These are phyloP conservation scores for Sycophila sp. DNA, from an alignment of 1,140 invertebrate species.

Conservation along the genomic window DNA sequence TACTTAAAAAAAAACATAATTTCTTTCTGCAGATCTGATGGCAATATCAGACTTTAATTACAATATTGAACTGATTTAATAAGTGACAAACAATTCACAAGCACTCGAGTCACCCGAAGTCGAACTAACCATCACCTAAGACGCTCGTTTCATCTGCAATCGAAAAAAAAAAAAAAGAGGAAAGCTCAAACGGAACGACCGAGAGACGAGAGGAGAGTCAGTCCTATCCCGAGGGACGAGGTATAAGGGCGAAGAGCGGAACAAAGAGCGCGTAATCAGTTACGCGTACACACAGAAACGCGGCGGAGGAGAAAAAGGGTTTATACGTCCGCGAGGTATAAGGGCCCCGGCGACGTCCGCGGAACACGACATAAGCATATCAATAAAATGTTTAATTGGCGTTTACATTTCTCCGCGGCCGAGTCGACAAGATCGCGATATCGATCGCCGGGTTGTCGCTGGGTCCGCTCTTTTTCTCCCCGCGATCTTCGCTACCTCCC, in stretches of 20 bases:
- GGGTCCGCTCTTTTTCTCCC: not conserved
- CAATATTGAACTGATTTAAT: too few species aligned
- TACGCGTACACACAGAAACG: not conserved
- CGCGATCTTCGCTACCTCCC: too few species aligned
- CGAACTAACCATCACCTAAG: too few species aligned
- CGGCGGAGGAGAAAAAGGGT: not conserved
- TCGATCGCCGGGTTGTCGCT: too few species aligned
- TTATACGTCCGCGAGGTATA: not conserved
- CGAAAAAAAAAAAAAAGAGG: too few species aligned
- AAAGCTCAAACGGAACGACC: not conserved
- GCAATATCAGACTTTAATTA: too few species aligned
- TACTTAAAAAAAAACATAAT: too few species aligned
- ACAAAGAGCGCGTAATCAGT: not conserved
- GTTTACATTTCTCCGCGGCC: slow-evolving; percentile 60
- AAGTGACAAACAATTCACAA: too few species aligned
- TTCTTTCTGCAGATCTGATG: too few species aligned
- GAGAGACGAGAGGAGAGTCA: not conserved
- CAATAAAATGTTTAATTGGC: slow-evolving; percentile 64
- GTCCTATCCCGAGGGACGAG: not conserved
- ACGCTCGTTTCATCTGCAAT: too few species aligned
- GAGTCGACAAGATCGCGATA: slow-evolving; percentile 59
- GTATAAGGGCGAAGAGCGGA: not conserved
- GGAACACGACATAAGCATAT: slow-evolving; percentile 61
- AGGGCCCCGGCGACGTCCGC: slow-evolving; percentile 41
- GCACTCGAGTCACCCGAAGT: too few species aligned